Evolutionary conservation across 2,797 vertebrate genomes (phyloP), one percentile per base, ranked within the genome.

Genomic region (Acropternis orthonyx): DNA sequence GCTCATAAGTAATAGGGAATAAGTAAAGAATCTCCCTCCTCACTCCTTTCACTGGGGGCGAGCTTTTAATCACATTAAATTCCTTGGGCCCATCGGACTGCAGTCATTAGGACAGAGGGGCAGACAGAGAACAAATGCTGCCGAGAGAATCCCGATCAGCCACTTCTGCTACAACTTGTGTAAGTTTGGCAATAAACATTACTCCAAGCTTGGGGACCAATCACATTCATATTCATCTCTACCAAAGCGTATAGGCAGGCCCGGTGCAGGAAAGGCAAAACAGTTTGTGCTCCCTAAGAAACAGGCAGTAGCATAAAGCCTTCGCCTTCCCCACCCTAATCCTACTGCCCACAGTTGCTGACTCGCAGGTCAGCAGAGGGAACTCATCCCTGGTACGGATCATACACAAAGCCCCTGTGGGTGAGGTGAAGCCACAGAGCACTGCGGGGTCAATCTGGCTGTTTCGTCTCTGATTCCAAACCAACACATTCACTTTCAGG

Each of bases 21-120:
- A 93, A 89, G 85, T 75, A 83, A 88, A 90, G 65, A 91, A 95
- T 87, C 88, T 59, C 44, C 23, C 82, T 92, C 92, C 68, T 67
- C 85, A 55, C 48, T 87, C n/a, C 63, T 67, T 63, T 82, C 89
- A 58, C 81, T 16, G 62, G 61, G 44, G 59, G 26, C 0, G 4
- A 52, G 48, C 51, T 80, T 93, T 93, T 73, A 93, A 93, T 88
- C 1, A 0, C 54, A 49, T 36, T 58, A 90, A 87, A 88, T 92
- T 67, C 72, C 63, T 82, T 1, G 0, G 32, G 51, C 78, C 56
- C 16, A 2, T 37, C 2, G 2, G 51, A 26, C 24, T 82, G 58
- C 22, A 7, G 46, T 94, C 32, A 21, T 85, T 14, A 56, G 54
- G 43, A 43, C 0, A 67, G 34, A 85, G 59, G 66, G 48, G 89